Evolutionary conservation across 2,888 invertebrate genomes (phyloP), one percentile per base, ranked within the genome.

Genomic region (Xanthorhoe designata): DNA sequence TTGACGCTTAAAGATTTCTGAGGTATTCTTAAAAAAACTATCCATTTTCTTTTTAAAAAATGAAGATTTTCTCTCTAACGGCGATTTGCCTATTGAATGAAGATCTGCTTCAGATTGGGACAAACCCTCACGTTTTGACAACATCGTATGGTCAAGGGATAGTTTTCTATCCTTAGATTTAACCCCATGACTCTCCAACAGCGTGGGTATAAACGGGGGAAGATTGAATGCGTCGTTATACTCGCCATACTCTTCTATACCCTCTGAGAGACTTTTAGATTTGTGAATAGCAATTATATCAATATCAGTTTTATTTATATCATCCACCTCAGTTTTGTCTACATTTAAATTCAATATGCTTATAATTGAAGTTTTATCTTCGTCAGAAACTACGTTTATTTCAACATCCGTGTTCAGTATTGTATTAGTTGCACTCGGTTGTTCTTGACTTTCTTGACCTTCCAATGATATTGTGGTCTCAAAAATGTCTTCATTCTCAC

Each of bases 21-120:
- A 87, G 0, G 93, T 92, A 67, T 93, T 93, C 66, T 85, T 90
- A 9, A 92, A 77, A 71, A 93, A 92, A 74, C 88, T 92, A 35
- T 92, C 91, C 88, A 92, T 86, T 76, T 89, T 92, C 69, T 92
- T 92, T 58, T 85, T 82, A 66, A 92, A 93, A 76, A 92, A 92
- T 3, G 93, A 92, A 0, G 92, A 90, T 79, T 93, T 93, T 29
- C 92, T 80, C 71, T 92, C 90, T 10, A 93, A 71, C 10, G 91
- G 91, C 9, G 83, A 87, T 75, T 91, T 92, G 6, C 92, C 92
- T 66, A 92, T 86, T 7, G 85, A 86, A 80, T 91, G 82, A 50
- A 93, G 80, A 77, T 93, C 91, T 60, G 90, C 71, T 78, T 92
- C 92, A 10, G 92, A 92, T 66, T 91, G 91, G 8, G 92, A 90